Evolutionary conservation across 2,888 invertebrate species (phyloP).

Genomic region (Drosophila vallismaia): DNA sequence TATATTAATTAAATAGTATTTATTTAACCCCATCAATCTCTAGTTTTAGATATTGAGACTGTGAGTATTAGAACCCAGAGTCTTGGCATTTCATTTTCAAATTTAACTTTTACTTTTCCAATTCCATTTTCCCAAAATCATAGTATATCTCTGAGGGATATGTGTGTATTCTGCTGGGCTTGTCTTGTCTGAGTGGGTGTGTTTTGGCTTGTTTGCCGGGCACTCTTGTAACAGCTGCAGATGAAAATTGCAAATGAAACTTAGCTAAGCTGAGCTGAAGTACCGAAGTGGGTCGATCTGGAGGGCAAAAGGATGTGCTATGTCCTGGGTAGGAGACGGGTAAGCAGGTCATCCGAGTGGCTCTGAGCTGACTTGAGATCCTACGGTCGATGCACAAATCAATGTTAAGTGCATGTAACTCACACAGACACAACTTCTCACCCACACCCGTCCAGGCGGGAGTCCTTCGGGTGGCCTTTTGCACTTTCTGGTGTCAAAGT

Average conservation of each 20-base stretch:
- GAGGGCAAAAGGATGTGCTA: conserved; percentile 6
- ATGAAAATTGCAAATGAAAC: conserved; percentile 78
- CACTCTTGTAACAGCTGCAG: conserved; percentile 71
- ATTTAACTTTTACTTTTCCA: conserved; percentile 63
- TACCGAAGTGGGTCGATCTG: conserved; percentile 30
- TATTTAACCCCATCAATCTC: too few species aligned
- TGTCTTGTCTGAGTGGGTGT: conserved; percentile 25
- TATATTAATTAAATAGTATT: not conserved
- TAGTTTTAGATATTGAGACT: too few species aligned
- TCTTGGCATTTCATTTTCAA: conserved; percentile 42
- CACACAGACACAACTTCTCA: conserved; percentile 28
- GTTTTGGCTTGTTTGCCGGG: conserved; percentile 42
- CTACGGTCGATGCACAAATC: conserved; percentile 65
- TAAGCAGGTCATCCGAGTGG: conserved; percentile 25
- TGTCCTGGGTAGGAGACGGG: not conserved
- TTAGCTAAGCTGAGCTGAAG: conserved; percentile 48
- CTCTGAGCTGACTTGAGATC: conserved; percentile 43
- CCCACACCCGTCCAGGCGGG: conserved; percentile 5
- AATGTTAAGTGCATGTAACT: conserved; percentile 75
- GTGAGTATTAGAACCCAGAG: conserved; percentile 13
- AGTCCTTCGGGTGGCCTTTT: conserved; percentile 12
- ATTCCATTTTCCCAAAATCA: conserved; percentile 50
- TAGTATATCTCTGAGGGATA: not conserved
- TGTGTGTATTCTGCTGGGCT: conserved; percentile 11
- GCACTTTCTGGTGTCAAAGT: conserved; percentile 67